Percentiles rank a stretch among this genome's conserved stretches.
phyloP scores from a whole-genome alignment of 2,113 vertebrate genomes.

The Syngnathoides biaculeatus region DNA sequence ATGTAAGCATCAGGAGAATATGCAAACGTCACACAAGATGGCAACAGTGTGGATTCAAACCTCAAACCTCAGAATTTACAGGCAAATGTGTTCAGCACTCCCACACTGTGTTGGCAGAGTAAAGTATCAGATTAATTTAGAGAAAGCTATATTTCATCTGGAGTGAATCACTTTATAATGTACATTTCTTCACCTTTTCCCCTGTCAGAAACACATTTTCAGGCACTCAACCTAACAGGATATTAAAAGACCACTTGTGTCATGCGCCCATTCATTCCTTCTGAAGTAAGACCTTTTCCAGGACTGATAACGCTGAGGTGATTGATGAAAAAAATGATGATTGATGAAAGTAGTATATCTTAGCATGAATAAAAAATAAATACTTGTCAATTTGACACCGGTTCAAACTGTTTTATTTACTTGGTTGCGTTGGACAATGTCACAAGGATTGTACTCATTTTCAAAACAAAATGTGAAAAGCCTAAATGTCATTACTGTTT shows the following conservation, averaged over 20 bases:
- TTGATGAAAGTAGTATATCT: constrained; percentile 31
- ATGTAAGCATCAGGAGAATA: too few relatives aligned
- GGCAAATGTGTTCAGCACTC: background rate
- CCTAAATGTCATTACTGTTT: background rate
- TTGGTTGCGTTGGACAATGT: background rate
- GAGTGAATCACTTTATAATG: background rate
- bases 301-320: constrained; percentile 29
- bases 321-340: constrained; percentile 45
- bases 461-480: background rate
- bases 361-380: constrained; percentile 23
- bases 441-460: background rate
- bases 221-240: constrained; percentile 62
- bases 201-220: constrained; percentile 34
- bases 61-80: background rate
- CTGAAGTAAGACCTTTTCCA: constrained; percentile 36
- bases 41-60: too few relatives aligned
- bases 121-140: background rate
- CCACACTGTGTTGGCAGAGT: background rate
- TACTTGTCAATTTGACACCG: background rate
- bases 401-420: background rate
- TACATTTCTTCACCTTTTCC: background rate
- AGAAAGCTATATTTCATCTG: background rate
- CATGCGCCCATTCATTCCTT: constrained; percentile 36
- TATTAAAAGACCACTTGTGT: constrained; percentile 62
- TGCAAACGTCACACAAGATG: too few relatives aligned